Conservation (phyloP, 2,888 invertebrate species). For the Leucoma salicis region DNA sequence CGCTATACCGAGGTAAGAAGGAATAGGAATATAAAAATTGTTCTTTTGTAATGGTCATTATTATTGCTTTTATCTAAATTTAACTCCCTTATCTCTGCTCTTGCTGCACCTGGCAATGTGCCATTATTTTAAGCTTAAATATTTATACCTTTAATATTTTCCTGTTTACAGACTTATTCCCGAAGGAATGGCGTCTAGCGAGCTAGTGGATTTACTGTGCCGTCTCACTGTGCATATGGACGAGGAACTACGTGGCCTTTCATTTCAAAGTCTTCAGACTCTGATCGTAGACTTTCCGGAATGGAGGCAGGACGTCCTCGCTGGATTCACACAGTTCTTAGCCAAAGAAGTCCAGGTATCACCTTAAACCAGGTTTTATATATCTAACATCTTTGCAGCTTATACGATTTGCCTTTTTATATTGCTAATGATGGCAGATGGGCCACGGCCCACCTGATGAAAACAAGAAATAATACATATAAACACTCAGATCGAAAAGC, state of each 20-base stretch:
- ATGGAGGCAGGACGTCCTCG: constrained; percentile 98
- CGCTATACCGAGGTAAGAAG: constrained; percentile 89
- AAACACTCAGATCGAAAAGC: no score
- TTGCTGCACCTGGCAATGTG: no score
- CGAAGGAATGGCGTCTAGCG: constrained; percentile 97
- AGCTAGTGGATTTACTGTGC: constrained; percentile 96
- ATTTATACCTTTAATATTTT: background rate
- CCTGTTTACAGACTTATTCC: constrained; percentile 89
- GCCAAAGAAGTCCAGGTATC: constrained; percentile 91
- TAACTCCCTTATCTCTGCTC: no score
- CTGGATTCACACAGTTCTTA: constrained; percentile 96
- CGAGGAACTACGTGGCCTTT: constrained; percentile 96
- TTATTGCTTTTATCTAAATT: no score
- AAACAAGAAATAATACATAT: no score
- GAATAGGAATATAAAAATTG: no score
- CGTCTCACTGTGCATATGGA: constrained; percentile 99
- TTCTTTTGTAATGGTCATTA: no score
- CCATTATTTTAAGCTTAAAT: no score
- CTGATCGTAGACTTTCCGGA: constrained; percentile 97
- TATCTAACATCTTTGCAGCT: background rate
- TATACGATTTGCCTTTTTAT: no score
- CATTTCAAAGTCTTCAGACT: constrained; percentile 97
- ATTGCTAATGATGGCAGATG: background rate
- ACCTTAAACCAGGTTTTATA: background rate
- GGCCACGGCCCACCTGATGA: no score